Evolutionary conservation across 2,797 vertebrate genomes (phyloP).

Genomic region (Malacoctenus gilli): DNA sequence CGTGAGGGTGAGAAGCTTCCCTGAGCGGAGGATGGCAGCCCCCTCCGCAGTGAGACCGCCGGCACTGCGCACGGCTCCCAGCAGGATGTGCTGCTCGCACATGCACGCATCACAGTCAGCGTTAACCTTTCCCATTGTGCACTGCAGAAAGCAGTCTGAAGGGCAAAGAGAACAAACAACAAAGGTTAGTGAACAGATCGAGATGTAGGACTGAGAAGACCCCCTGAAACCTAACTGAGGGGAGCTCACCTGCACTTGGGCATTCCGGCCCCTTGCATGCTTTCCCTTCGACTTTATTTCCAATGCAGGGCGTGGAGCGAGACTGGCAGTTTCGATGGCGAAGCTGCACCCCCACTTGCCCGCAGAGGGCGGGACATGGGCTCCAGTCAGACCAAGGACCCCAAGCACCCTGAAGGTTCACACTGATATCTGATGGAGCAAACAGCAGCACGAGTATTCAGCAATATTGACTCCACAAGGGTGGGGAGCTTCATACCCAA

Average conservation of each 20-base stretch:
- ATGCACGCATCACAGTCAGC: conserved; percentile 89
- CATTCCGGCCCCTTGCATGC: conserved; percentile 87
- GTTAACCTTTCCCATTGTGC: conserved; percentile 87
- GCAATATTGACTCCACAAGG: too few species aligned
- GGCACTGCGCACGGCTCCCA: conserved; percentile 86
- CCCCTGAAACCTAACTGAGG: neutral
- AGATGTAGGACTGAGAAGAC: neutral
- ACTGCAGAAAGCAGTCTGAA: conserved; percentile 87
- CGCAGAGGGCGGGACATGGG: conserved; percentile 87
- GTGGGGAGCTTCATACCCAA: too few species aligned
- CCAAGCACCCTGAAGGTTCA: conserved; percentile 77
- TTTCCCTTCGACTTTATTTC: conserved; percentile 85
- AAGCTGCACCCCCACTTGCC: conserved; percentile 85
- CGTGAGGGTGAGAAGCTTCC: conserved; percentile 84
- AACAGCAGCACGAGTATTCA: too few species aligned
- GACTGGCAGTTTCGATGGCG: conserved; percentile 88
- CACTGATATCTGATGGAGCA: conserved; percentile 43
- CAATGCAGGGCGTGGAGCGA: conserved; percentile 80
- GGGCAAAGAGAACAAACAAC: neutral
- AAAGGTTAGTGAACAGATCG: conserved; percentile 3
- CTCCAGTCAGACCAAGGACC: conserved; percentile 92
- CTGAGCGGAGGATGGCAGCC: conserved; percentile 76
- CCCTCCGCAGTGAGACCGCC: conserved; percentile 82
- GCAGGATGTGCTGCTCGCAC: conserved; percentile 89
- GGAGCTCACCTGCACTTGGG: conserved; percentile 69